Conservation (phyloP, 2,797 vertebrate genomes). For the Euthynnus affinis region DNA sequence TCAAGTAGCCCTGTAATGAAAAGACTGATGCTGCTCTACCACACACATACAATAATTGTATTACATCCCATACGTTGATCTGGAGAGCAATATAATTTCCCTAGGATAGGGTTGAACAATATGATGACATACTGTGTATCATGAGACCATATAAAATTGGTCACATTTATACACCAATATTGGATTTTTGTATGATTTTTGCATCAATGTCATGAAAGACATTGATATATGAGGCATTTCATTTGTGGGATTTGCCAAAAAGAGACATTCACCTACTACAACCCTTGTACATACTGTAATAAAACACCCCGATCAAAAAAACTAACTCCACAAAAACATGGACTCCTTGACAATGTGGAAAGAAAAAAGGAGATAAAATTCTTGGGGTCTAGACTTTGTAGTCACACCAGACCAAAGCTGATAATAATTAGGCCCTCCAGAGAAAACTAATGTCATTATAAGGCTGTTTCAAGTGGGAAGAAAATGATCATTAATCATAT, state of each 20-base stretch:
- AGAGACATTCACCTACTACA: background rate
- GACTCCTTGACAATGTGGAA: background rate
- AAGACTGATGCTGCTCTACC: slow-evolving; percentile 14
- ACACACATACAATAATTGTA: slow-evolving; percentile 19
- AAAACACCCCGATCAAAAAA: background rate
- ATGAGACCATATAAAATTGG: background rate
- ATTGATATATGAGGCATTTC: background rate
- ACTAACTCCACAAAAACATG: background rate
- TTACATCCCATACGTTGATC: slow-evolving; percentile 4
- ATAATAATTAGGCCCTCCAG: background rate
- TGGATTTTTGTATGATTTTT: background rate
- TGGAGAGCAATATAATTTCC: slow-evolving; percentile 9
- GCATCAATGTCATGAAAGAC: background rate
- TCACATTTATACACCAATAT: background rate
- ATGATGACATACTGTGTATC: background rate
- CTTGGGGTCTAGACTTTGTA: background rate
- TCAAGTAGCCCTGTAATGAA: slow-evolving; percentile 35
- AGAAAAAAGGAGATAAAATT: background rate
- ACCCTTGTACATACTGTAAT: background rate
- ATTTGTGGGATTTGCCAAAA: background rate
- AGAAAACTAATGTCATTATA: background rate
- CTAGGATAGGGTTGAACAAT: background rate
- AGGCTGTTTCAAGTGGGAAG: background rate
- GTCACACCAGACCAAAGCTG: background rate
- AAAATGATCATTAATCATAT: background rate